Percentiles rank a stretch among this genome's conserved stretches.
Conservation (phyloP, 1,140 invertebrate genomes). For the Mylabris phalerata region DNA sequence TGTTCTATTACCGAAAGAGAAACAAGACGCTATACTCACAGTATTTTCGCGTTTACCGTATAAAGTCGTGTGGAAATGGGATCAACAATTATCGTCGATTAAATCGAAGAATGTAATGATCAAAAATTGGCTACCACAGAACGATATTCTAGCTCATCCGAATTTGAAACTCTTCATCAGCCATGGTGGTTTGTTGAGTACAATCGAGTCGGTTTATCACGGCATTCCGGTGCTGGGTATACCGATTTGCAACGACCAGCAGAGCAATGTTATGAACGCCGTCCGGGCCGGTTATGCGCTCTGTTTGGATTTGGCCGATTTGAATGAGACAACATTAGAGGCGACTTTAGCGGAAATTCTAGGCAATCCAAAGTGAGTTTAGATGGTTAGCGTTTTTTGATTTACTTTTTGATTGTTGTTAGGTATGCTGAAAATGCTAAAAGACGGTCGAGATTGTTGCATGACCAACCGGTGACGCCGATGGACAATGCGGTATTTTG, state of each 20-base stretch:
- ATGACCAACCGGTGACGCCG: constrained; percentile 48
- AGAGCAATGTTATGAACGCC: too few species aligned
- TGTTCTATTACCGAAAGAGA: constrained; percentile 37
- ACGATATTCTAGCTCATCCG: constrained; percentile 34
- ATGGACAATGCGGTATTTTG: constrained; percentile 61
- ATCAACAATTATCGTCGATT: constrained; percentile 40
- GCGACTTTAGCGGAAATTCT: constrained; percentile 11
- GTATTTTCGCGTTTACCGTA: constrained; percentile 45
- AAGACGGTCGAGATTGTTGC: constrained; percentile 45
- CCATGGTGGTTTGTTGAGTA: too few species aligned
- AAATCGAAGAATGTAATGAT: constrained; percentile 45
- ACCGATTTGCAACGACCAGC: too few species aligned
- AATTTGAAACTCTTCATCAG: too few species aligned
- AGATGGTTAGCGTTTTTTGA: neutral
- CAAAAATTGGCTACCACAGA: constrained; percentile 44
- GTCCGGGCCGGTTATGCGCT: constrained; percentile 12
- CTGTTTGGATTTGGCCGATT: constrained; percentile 6
- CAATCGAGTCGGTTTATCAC: too few species aligned
- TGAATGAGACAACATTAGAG: constrained; percentile 3
- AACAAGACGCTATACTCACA: constrained; percentile 41
- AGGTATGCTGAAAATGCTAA: constrained; percentile 38
- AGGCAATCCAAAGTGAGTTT: constrained; percentile 5
- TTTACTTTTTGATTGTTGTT: neutral
- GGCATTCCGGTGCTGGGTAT: too few species aligned
- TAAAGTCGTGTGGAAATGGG: constrained; percentile 49